Percentiles rank a stretch among this genome's conserved stretches.
phyloP scores from a whole-genome alignment of 2,113 vertebrate genomes.

The Zosterops japonicus region DNA sequence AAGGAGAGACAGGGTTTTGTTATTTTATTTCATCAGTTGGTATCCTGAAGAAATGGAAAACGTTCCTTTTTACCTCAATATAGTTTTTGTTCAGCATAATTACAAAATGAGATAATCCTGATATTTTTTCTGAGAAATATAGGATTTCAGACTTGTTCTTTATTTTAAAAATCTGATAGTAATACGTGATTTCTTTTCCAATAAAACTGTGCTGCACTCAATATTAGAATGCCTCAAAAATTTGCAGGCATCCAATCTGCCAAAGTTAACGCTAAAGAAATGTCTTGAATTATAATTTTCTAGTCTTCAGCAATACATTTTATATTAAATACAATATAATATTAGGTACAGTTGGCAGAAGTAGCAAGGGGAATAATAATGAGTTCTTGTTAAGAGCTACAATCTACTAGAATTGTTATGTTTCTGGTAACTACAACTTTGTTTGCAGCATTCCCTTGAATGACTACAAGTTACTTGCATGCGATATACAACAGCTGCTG shows the following conservation, averaged over 20 bases:
- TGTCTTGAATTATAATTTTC: neutral
- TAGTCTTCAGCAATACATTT: neutral
- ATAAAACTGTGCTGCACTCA: neutral
- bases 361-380: neutral
- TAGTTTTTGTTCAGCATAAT: neutral
- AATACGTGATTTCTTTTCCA: neutral
- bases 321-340: neutral
- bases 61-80: neutral
- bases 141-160: neutral
- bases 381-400: neutral
- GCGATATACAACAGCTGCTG: constrained; percentile 93
- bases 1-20: neutral
- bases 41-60: neutral
- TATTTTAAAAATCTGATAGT: neutral
- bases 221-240: neutral
- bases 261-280: neutral
- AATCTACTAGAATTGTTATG: neutral
- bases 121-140: neutral
- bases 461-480: constrained; percentile 91
- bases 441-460: constrained; percentile 85
- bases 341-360: neutral
- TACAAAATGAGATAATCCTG: neutral
- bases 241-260: neutral
- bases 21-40: neutral
- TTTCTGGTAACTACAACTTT: constrained; percentile 60